These are phyloP conservation scores for Drosophila prostipennis DNA, from an alignment of 2,888 invertebrate species.

Conservation along the genomic window DNA sequence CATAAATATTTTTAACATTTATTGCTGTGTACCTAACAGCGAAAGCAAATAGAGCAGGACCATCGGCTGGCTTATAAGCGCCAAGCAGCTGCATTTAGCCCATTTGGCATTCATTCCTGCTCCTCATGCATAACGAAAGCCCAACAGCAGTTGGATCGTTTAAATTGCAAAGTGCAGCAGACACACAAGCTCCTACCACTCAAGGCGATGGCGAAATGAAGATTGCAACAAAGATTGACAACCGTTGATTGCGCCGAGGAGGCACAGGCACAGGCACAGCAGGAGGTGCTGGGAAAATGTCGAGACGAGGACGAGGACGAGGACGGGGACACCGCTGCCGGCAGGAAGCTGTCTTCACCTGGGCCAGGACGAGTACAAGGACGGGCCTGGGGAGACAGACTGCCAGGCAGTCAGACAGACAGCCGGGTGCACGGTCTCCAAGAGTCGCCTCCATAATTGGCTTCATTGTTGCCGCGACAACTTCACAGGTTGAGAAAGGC, in stretches of 20 bases:
- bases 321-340: slow-evolving; percentile 32
- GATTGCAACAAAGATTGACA: slow-evolving; percentile 77
- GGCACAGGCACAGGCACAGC: background rate
- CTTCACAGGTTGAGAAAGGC: slow-evolving; percentile 41
- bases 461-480: slow-evolving; percentile 63
- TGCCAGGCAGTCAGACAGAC: slow-evolving; percentile 18
- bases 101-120: slow-evolving; percentile 58
- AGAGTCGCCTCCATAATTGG: slow-evolving; percentile 61
- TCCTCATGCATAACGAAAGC: slow-evolving; percentile 58
- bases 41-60: background rate
- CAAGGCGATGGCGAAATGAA: slow-evolving; percentile 61
- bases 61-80: slow-evolving; percentile 60
- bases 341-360: slow-evolving; percentile 59
- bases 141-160: slow-evolving; percentile 26
- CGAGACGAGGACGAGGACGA: slow-evolving; percentile 1
- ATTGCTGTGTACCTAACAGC: background rate
- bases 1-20: background rate
- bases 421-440: slow-evolving; percentile 31
- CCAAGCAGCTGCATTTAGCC: slow-evolving; percentile 62
- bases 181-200: slow-evolving; percentile 22
- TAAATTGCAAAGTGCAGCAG: slow-evolving; percentile 53
- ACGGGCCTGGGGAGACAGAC: slow-evolving; percentile 22
- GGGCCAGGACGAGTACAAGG: slow-evolving; percentile 19
- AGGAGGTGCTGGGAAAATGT: too few relatives aligned
- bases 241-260: slow-evolving; percentile 65